Conservation (phyloP, 2,113 vertebrate species). For the Erinaceus europaeus region DNA sequence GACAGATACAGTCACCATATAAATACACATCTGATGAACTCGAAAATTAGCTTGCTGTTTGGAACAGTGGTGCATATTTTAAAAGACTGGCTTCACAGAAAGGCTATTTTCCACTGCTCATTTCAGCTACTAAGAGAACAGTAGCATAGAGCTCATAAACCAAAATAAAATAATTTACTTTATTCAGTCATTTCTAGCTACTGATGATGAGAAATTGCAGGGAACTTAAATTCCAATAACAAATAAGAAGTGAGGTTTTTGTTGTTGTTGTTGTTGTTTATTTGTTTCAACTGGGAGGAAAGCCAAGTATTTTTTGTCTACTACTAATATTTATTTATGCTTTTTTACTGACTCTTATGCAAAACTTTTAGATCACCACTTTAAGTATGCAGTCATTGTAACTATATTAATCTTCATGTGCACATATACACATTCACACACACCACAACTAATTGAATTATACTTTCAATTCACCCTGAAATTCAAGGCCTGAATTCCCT, state of each 20-base stretch:
- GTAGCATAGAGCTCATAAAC: constrained; percentile 55
- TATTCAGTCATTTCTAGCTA: constrained; percentile 59
- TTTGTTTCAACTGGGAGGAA: neutral
- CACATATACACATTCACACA: neutral
- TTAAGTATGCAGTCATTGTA: neutral
- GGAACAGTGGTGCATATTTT: constrained; percentile 52
- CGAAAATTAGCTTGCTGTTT: constrained; percentile 54
- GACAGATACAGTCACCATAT: constrained; percentile 51
- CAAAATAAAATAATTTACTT: constrained; percentile 67
- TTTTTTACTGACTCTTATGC: neutral
- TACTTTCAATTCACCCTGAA: neutral
- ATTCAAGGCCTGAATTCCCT: neutral
- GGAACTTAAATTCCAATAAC: constrained; percentile 58
- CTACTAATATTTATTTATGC: neutral
- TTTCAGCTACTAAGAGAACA: constrained; percentile 65
- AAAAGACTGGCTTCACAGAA: constrained; percentile 61
- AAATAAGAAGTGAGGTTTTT: neutral
- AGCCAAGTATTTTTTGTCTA: constrained; percentile 28
- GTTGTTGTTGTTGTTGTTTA: no score
- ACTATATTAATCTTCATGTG: neutral
- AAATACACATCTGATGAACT: constrained; percentile 66
- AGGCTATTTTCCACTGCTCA: constrained; percentile 66
- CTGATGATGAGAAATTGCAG: constrained; percentile 41
- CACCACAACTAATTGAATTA: neutral
- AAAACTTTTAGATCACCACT: neutral